A percentile compares a stretch with the other conserved stretches of the same genome.
Evolutionary conservation across 2,113 vertebrate species (phyloP).

Genomic region (Megalops atlanticus): DNA sequence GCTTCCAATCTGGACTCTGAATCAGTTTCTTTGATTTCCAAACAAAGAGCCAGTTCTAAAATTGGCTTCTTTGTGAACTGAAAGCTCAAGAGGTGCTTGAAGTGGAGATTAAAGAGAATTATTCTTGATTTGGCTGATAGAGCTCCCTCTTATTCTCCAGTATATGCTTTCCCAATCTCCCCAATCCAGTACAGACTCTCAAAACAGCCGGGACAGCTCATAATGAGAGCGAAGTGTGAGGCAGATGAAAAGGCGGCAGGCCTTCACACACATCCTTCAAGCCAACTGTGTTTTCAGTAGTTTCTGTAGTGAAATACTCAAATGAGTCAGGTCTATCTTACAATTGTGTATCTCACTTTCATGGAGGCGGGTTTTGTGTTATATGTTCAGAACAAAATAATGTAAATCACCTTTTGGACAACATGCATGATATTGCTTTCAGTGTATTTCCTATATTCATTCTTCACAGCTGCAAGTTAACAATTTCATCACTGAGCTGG

Average conservation of each 20-base stretch:
- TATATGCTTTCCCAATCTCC: background rate
- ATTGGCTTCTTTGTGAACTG: background rate
- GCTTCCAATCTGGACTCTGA: constrained; percentile 21
- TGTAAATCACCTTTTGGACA: background rate
- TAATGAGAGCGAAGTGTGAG: background rate
- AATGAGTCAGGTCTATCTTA: background rate
- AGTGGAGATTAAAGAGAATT: background rate
- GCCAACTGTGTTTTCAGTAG: background rate
- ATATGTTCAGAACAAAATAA: too few species aligned
- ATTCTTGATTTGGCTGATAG: background rate
- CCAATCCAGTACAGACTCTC: background rate
- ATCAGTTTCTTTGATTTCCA: background rate
- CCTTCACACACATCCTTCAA: background rate
- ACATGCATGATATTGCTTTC: background rate
- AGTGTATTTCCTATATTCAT: background rate
- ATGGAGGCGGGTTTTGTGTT: background rate
- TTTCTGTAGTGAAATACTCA: background rate
- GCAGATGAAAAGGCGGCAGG: background rate
- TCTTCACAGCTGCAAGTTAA: too few species aligned
- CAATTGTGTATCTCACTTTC: background rate
- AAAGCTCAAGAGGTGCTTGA: background rate
- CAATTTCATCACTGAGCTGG: too few species aligned
- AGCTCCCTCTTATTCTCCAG: background rate
- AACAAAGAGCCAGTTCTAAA: constrained; percentile 18
- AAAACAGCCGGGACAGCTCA: background rate